Conservation (phyloP, 2,797 vertebrate species). For the Anas acuta region DNA sequence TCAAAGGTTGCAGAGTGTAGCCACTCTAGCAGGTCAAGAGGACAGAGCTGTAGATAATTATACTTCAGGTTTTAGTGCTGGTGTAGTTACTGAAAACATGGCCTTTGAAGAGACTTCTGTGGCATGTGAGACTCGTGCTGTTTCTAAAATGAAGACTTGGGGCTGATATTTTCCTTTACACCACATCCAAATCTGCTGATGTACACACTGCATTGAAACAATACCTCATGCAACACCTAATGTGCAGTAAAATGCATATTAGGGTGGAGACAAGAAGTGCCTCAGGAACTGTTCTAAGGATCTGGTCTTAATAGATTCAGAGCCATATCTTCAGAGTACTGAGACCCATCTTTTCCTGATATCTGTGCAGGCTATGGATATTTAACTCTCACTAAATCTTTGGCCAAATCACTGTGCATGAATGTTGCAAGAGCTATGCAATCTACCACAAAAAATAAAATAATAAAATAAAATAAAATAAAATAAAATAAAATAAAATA, state of each 20-base stretch:
- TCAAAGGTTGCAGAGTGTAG: not conserved
- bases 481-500: too few relatives aligned
- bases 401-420: not conserved
- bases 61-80: not conserved
- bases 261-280: not conserved
- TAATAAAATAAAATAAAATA: too few relatives aligned
- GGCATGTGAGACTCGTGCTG: rapidly evolving
- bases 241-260: not conserved
- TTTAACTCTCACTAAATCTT: not conserved
- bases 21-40: not conserved
- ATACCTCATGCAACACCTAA: not conserved
- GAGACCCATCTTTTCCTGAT: not conserved
- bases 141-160: not conserved
- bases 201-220: not conserved
- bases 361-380: not conserved
- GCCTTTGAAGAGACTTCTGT: not conserved
- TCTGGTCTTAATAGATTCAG: not conserved
- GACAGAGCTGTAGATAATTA: not conserved
- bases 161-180: not conserved
- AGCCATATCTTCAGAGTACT: not conserved
- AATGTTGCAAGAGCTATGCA: not conserved
- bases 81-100: not conserved
- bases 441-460: not conserved
- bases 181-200: not conserved
- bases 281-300: not conserved